Evolutionary conservation across 2,888 invertebrate species (phyloP).

Genomic region (Altica lythri): DNA sequence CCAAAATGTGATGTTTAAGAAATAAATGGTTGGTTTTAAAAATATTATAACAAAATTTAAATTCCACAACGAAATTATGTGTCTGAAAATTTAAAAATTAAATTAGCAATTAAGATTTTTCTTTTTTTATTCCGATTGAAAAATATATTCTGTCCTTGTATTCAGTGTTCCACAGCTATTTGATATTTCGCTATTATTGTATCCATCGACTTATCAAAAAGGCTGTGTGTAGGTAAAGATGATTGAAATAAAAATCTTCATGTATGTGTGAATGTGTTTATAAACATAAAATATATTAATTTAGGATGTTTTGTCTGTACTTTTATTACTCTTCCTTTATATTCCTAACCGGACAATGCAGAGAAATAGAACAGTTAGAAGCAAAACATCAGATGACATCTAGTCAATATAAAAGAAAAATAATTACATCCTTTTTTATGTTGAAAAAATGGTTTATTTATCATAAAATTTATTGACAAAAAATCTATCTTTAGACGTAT

Average conservation of each 20-base stretch:
- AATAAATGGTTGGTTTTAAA: conserved; percentile 32
- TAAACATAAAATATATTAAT: conserved; percentile 50
- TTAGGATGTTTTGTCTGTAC: conserved; percentile 51
- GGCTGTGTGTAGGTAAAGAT: conserved; percentile 52
- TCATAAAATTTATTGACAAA: too few species aligned
- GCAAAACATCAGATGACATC: too few species aligned
- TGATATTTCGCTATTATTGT: conserved; percentile 50
- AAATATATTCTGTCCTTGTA: conserved; percentile 44
- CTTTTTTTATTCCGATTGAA: conserved; percentile 43
- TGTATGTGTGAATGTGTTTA: conserved; percentile 60
- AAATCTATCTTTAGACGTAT: too few species aligned
- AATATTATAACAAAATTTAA: conserved; percentile 42
- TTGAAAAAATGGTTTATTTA: too few species aligned
- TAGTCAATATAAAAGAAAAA: too few species aligned
- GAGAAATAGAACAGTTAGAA: too few species aligned
- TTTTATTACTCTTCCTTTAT: conserved; percentile 7
- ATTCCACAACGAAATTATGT: conserved; percentile 52
- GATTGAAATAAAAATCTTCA: conserved; percentile 44
- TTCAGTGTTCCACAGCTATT: conserved; percentile 46
- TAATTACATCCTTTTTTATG: too few species aligned
- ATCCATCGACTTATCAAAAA: conserved; percentile 53
- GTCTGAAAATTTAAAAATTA: conserved; percentile 37
- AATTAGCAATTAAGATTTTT: conserved; percentile 34
- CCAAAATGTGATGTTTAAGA: conserved; percentile 3
- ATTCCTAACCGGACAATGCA: too few species aligned